Evolutionary conservation across 2,888 invertebrate genomes (phyloP).

Genomic region (Choristoneura rosaceana): DNA sequence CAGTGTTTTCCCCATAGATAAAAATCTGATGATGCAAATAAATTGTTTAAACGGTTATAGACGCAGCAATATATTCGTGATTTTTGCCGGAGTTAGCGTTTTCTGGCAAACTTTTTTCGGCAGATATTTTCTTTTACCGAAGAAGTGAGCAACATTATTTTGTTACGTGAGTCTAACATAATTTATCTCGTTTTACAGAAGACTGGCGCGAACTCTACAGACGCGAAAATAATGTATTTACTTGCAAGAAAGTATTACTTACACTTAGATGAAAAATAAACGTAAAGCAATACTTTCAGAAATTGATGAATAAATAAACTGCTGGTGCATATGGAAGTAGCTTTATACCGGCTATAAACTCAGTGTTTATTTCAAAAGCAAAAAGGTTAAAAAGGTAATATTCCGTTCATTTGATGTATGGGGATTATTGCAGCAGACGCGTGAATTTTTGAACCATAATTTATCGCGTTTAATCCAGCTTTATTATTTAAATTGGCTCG

Average conservation of each 20-base stretch:
- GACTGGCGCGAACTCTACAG: neutral
- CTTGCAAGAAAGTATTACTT: neutral
- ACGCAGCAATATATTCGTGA: constrained; percentile 17
- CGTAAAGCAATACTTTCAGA: neutral
- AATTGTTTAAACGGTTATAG: constrained; percentile 31
- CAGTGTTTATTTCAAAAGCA: neutral
- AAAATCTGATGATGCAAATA: constrained; percentile 16
- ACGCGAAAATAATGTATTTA: constrained; percentile 1
- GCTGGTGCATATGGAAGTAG: neutral
- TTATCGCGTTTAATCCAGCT: neutral
- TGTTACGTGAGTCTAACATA: constrained; percentile 16
- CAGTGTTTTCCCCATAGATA: constrained; percentile 23
- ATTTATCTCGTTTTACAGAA: constrained; percentile 20
- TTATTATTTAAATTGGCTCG: neutral
- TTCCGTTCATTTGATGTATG: neutral
- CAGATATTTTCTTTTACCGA: constrained; percentile 17
- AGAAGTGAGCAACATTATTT: constrained; percentile 13
- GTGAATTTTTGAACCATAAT: neutral
- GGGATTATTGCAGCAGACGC: neutral
- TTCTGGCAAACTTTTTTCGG: constrained; percentile 16
- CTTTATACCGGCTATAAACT: neutral
- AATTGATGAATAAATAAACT: neutral
- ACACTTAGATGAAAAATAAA: neutral
- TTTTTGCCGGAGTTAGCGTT: constrained; percentile 8
- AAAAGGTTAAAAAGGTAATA: neutral